Base-by-base conservation (phyloP, 1,140 invertebrate species). In the Tetragonula clypearis region DNA sequence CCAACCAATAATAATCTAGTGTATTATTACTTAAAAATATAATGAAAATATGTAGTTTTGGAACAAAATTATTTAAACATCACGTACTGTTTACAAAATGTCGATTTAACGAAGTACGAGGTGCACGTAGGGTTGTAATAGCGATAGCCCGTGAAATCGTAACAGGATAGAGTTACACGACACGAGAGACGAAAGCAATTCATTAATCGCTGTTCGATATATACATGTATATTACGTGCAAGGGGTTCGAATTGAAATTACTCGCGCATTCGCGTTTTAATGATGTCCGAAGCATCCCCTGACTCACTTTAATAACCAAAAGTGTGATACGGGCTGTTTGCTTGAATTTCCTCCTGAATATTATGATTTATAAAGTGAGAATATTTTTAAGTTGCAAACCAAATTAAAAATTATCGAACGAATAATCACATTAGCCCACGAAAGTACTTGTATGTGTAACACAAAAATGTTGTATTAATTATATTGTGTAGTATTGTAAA, bases 181-280 rank as follows among this genome's bases (percentile, higher is more conserved):
- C 15, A 17, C 0, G 65, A 30, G 65, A 30, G 65, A 68, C 65
- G 65, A 68, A 68, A 17, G 65, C 65, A 68, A 68, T 68, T 68
- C 65, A 68, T 68, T 68, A 68, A 68, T 68, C 65, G 65, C 65
- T 68, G 26, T 30, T 68, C 65, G 15, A 68, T 68, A 30, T 9
- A 35, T 30, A 15, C 6, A 30, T 35, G 41, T 49, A 65, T 15
- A 8, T 35, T 15, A 30, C 14, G 26, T 2, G 26, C 65, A 35
- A 68, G 65, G 65, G 65, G 65, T 30, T 68, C 23, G n/a, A 68
- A 68, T 68, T 68, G 65, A 68, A 30, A 68, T 68, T 68, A 68
- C 65, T 68, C 65, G 65, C 65, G 65, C 30, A 68, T 30, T 30
- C 23, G 15, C 65, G 26, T 68, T 68, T 30, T 30, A 30, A 30